Evolutionary conservation across 2,888 invertebrate genomes (phyloP).

Genomic region (Phengaris arion): DNA sequence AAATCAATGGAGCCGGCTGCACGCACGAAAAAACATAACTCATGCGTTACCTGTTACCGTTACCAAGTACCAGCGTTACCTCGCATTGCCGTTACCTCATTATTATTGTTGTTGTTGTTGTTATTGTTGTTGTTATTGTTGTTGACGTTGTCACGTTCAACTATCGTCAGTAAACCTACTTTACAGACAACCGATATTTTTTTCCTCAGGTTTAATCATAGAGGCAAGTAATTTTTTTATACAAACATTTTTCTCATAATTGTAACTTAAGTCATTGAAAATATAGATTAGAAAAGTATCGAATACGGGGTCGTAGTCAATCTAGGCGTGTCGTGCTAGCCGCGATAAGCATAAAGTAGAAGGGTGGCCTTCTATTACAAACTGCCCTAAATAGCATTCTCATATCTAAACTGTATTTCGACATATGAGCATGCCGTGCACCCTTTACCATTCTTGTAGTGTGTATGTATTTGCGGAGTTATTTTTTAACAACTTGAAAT

Average conservation of each 20-base stretch:
- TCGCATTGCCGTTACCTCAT: too few species aligned
- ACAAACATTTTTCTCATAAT: neutral
- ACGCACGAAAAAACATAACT: too few species aligned
- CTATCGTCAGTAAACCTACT: too few species aligned
- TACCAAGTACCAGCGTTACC: too few species aligned
- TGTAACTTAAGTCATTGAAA: conserved; percentile 24
- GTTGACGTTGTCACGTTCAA: too few species aligned
- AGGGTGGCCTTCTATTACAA: conserved; percentile 17
- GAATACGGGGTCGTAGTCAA: neutral
- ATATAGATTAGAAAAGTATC: neutral
- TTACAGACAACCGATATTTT: too few species aligned
- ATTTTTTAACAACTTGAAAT: neutral
- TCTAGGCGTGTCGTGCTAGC: conserved; percentile 12
- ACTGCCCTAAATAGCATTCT: conserved; percentile 21
- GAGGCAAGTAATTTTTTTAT: too few species aligned
- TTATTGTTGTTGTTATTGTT: too few species aligned
- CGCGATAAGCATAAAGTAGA: conserved; percentile 10
- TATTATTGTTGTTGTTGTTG: too few species aligned
- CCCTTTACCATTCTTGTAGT: conserved; percentile 1
- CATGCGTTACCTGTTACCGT: too few species aligned
- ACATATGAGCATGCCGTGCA: neutral
- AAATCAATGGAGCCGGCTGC: too few species aligned
- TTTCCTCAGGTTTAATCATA: too few species aligned
- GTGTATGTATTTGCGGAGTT: neutral
- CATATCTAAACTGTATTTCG: conserved; percentile 14